These are phyloP conservation scores for Hippocampus zosterae DNA, from an alignment of 2,113 vertebrate species.

Conservation along the genomic window DNA sequence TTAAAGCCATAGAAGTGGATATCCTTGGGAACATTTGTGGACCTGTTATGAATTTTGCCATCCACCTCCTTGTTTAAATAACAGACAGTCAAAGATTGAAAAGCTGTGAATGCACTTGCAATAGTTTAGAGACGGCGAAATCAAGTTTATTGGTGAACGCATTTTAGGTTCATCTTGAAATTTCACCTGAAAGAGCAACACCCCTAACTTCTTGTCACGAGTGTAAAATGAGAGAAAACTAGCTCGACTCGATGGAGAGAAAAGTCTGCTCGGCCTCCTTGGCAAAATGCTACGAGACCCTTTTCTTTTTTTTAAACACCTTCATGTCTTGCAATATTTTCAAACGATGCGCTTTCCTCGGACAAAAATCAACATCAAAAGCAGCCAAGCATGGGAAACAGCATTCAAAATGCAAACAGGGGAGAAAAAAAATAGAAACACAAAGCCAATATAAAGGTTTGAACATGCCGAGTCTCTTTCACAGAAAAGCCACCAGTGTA, in stretches of 20 bases:
- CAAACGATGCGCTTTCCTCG: constrained; percentile 46
- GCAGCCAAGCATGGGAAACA: constrained; percentile 55
- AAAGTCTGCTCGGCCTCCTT: constrained; percentile 12
- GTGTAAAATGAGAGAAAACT: background rate
- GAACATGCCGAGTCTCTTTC: constrained; percentile 66
- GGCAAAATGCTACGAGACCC: constrained; percentile 40
- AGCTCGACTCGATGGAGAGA: constrained; percentile 13
- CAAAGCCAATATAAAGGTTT: constrained; percentile 40
- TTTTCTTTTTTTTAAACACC: constrained; percentile 8
- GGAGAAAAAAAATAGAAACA: constrained; percentile 2
- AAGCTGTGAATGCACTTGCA: background rate
- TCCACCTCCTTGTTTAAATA: too few species aligned
- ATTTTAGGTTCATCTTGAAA: background rate
- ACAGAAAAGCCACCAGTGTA: constrained; percentile 63
- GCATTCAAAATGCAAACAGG: constrained; percentile 27
- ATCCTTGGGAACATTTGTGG: too few species aligned
- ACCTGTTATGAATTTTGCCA: too few species aligned
- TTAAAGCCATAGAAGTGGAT: too few species aligned
- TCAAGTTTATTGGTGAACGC: background rate
- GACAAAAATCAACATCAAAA: constrained; percentile 58
- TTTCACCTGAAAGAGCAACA: background rate
- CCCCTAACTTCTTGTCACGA: background rate
- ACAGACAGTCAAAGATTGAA: background rate
- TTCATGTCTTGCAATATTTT: constrained; percentile 46
- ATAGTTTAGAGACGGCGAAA: background rate